Percentiles rank a stretch among this genome's conserved stretches.
Conservation (phyloP, 2,888 invertebrate genomes). For the Agelastica alni region DNA sequence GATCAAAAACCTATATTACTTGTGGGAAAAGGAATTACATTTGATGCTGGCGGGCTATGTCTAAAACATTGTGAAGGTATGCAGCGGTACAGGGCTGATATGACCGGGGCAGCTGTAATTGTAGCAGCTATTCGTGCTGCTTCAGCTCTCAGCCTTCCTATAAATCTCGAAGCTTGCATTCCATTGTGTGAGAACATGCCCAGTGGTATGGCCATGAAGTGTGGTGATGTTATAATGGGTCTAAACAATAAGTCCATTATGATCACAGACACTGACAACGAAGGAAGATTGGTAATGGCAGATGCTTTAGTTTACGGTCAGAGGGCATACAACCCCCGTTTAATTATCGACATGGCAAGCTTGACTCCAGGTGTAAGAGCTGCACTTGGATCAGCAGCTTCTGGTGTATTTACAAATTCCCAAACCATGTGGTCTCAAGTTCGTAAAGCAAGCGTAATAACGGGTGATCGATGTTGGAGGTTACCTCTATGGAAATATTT, state of each 20-base stretch:
- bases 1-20: constrained; percentile 64
- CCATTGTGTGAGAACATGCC: constrained; percentile 59
- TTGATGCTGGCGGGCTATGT: constrained; percentile 59
- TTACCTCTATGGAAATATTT: constrained; percentile 65
- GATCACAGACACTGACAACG: constrained; percentile 66
- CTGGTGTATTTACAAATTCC: constrained; percentile 62
- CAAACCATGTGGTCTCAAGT: constrained; percentile 59
- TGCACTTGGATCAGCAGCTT: constrained; percentile 60
- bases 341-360: constrained; percentile 73
- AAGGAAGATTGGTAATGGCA: constrained; percentile 53
- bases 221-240: constrained; percentile 57
- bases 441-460: constrained; percentile 59
- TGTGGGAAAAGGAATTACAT: constrained; percentile 70
- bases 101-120: constrained; percentile 67
- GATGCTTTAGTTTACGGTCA: constrained; percentile 54
- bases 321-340: constrained; percentile 61
- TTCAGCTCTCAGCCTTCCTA: constrained; percentile 59
- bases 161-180: constrained; percentile 59
- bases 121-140: constrained; percentile 61
- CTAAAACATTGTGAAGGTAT: constrained; percentile 53
- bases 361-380: constrained; percentile 64
- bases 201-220: constrained; percentile 65
- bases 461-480: constrained; percentile 66
- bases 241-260: constrained; percentile 66
- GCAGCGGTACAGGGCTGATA: constrained; percentile 59